These are phyloP conservation scores for Otolemur crassicaudatus DNA, from an alignment of 2,797 vertebrate species.

Conservation along the genomic window DNA sequence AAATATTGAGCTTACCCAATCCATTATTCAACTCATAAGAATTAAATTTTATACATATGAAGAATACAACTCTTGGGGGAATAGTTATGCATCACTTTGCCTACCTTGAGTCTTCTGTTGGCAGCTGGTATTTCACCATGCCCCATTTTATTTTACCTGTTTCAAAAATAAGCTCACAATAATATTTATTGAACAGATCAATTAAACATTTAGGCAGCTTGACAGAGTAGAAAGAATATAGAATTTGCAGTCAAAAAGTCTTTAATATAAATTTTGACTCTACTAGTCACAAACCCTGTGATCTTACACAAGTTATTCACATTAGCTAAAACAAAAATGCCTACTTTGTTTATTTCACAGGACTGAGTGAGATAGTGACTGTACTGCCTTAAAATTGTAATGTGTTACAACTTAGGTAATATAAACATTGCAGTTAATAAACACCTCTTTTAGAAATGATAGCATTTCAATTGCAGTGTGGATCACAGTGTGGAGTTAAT, in stretches of 20 bases:
- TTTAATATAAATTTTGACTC: neutral
- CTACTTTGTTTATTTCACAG: neutral
- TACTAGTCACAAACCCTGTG: neutral
- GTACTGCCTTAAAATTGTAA: neutral
- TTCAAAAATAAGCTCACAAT: neutral
- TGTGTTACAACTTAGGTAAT: neutral
- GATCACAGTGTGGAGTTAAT: neutral
- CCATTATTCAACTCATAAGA: neutral
- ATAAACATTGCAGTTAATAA: constrained; percentile 13
- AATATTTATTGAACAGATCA: neutral
- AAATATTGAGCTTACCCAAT: neutral
- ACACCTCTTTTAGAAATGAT: neutral
- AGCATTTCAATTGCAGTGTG: neutral
- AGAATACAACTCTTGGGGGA: neutral
- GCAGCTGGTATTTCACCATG: neutral
- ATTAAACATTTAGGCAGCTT: neutral
- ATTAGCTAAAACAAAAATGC: neutral
- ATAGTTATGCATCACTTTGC: neutral
- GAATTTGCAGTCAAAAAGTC: neutral
- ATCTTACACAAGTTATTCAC: neutral
- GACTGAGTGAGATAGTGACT: neutral
- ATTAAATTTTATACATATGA: neutral
- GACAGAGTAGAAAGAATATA: neutral
- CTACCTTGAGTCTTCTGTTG: neutral
- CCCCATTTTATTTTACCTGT: neutral